These are phyloP conservation scores for Cottoperca gobio DNA, from an alignment of 2,797 vertebrate species.

Conservation along the genomic window DNA sequence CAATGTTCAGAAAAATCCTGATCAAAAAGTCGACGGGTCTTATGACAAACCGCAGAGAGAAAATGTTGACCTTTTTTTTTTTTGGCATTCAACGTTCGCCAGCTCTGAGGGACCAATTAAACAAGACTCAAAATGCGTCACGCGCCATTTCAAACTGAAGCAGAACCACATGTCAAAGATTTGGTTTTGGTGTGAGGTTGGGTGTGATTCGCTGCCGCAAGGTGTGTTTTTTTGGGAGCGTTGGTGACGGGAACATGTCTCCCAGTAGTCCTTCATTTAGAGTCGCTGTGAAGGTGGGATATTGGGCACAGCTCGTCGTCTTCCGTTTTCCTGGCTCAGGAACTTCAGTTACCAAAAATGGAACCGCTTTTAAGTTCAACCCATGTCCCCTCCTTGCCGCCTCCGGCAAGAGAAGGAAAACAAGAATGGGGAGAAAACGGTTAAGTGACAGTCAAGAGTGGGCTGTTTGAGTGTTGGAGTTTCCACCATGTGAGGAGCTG, in stretches of 20 bases:
- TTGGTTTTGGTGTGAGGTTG: slow-evolving; percentile 36
- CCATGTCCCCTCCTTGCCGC: slow-evolving; percentile 2
- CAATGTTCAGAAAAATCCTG: too few relatives aligned
- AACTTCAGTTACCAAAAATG: slow-evolving; percentile 28
- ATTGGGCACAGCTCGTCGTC: slow-evolving; percentile 3
- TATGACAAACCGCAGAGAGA: slow-evolving; percentile 33
- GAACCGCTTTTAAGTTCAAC: slow-evolving; percentile 37
- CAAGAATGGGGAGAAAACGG: slow-evolving; percentile 13
- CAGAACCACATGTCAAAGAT: slow-evolving; percentile 33
- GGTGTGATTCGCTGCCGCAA: slow-evolving; percentile 29
- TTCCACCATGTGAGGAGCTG: slow-evolving; percentile 68
- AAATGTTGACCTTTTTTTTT: not conserved
- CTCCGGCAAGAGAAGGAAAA: slow-evolving; percentile 7
- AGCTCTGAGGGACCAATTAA: slow-evolving; percentile 42
- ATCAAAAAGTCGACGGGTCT: slow-evolving; percentile 29
- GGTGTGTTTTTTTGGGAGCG: not conserved
- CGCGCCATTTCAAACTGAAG: slow-evolving; percentile 43
- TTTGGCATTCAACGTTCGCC: slow-evolving; percentile 10
- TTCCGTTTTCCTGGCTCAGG: slow-evolving; percentile 48
- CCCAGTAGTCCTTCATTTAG: not conserved
- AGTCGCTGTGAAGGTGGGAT: slow-evolving; percentile 39
- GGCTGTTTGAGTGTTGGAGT: slow-evolving; percentile 55
- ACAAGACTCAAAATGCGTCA: slow-evolving; percentile 41
- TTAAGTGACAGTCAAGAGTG: slow-evolving; percentile 38
- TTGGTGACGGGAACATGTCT: slow-evolving; percentile 29